phyloP scores from a whole-genome alignment of 2,797 vertebrate species.

The Pipistrellus nathusii region DNA sequence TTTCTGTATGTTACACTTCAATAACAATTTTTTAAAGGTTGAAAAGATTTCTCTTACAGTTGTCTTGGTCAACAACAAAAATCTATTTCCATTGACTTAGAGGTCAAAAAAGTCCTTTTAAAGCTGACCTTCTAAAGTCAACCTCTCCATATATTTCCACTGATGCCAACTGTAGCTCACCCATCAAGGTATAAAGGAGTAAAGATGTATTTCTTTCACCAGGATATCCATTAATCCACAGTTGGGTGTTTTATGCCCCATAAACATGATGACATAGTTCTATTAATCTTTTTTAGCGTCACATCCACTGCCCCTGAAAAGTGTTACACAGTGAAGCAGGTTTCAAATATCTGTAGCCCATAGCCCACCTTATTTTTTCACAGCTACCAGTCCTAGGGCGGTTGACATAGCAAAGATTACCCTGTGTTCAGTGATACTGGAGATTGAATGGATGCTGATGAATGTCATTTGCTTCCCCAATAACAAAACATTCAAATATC shows the following conservation, averaged over 20 bases:
- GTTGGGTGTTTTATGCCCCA: constrained; percentile 85
- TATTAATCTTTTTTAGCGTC: constrained; percentile 88
- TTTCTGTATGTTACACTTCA: constrained; percentile 58
- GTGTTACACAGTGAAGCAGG: constrained; percentile 71
- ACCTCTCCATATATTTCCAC: constrained; percentile 77
- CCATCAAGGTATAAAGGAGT: constrained; percentile 84
- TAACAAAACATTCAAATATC: constrained; percentile 85
- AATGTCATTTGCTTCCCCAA: constrained; percentile 86
- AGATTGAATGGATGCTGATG: constrained; percentile 87
- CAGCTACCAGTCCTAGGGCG: constrained; percentile 85
- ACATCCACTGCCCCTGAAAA: constrained; percentile 84
- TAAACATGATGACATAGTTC: constrained; percentile 85
- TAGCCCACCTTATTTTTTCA: constrained; percentile 87
- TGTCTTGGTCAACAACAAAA: constrained; percentile 76
- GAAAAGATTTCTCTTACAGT: constrained; percentile 51
- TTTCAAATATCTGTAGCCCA: constrained; percentile 85
- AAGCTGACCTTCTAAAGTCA: constrained; percentile 80
- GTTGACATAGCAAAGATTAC: constrained; percentile 88
- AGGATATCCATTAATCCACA: constrained; percentile 87
- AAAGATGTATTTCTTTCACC: constrained; percentile 88
- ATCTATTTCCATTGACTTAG: constrained; percentile 80
- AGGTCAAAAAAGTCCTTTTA: constrained; percentile 80
- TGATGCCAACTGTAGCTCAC: constrained; percentile 85
- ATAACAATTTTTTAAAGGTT: constrained; percentile 55
- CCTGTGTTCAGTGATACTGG: constrained; percentile 85